Evolutionary conservation across 1,140 invertebrate genomes (phyloP).

Genomic region (Pseudomyrmex dendroicus): DNA sequence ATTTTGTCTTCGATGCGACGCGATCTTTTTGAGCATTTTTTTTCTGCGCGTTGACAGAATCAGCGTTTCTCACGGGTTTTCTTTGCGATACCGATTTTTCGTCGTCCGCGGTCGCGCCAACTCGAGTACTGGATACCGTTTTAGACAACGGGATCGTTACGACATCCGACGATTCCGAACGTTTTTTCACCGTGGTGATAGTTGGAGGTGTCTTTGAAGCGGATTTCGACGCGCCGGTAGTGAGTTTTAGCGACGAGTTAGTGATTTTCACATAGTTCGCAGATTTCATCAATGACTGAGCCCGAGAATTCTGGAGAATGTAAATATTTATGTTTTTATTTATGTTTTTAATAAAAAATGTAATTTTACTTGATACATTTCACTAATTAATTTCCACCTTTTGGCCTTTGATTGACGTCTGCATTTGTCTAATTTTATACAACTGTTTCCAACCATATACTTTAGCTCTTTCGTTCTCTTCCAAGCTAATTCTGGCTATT

Average conservation of each 20-base stretch:
- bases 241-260: neutral
- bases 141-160: neutral
- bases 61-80: neutral
- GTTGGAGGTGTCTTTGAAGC: neutral
- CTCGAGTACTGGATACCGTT: slow-evolving; percentile 24
- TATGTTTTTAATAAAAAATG: neutral
- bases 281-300: neutral
- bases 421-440: slow-evolving; percentile 66
- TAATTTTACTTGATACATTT: neutral
- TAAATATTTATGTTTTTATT: neutral
- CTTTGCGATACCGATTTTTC: neutral
- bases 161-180: neutral
- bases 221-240: neutral
- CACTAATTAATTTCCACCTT: slow-evolving; percentile 16
- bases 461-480: slow-evolving; percentile 56
- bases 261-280: slow-evolving; percentile 5
- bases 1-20: neutral
- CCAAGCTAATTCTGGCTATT: neutral
- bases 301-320: slow-evolving; percentile 26
- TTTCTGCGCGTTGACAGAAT: neutral
- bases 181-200: neutral
- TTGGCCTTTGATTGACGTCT: slow-evolving; percentile 14
- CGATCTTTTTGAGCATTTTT: neutral
- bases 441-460: slow-evolving; percentile 73
- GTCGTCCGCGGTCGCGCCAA: neutral